These are phyloP conservation scores for Quiscalus mexicanus DNA, from an alignment of 2,113 vertebrate species.

Conservation along the genomic window DNA sequence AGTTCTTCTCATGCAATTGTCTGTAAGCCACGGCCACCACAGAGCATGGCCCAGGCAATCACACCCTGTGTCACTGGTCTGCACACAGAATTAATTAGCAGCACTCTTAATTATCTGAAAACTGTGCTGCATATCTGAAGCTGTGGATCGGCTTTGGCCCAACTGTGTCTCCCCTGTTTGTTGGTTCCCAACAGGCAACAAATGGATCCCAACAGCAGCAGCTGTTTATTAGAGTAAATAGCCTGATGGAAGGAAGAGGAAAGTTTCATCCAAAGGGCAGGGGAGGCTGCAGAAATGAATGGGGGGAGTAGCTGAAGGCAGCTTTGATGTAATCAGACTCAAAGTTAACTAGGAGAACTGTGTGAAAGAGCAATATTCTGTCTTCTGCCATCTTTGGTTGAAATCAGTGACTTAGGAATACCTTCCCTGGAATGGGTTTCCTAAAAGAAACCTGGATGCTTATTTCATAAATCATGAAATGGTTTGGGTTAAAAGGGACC, in stretches of 20 bases:
- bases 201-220: background rate
- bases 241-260: background rate
- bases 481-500: background rate
- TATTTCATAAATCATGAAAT: background rate
- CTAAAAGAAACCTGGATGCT: background rate
- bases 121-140: background rate
- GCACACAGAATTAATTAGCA: background rate
- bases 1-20: background rate
- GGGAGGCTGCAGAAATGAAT: background rate
- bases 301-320: background rate
- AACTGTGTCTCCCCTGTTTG: rapidly evolving
- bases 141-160: background rate
- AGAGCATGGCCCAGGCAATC: background rate
- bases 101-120: background rate
- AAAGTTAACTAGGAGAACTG: background rate
- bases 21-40: background rate
- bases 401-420: background rate
- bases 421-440: background rate
- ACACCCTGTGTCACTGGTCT: background rate
- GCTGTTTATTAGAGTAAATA: background rate
- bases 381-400: background rate
- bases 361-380: too few relatives aligned
- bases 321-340: background rate
- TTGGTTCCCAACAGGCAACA: background rate
- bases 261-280: background rate